Base-by-base conservation (phyloP, 2,113 vertebrate genomes). In the Diphyllodes magnificus region DNA sequence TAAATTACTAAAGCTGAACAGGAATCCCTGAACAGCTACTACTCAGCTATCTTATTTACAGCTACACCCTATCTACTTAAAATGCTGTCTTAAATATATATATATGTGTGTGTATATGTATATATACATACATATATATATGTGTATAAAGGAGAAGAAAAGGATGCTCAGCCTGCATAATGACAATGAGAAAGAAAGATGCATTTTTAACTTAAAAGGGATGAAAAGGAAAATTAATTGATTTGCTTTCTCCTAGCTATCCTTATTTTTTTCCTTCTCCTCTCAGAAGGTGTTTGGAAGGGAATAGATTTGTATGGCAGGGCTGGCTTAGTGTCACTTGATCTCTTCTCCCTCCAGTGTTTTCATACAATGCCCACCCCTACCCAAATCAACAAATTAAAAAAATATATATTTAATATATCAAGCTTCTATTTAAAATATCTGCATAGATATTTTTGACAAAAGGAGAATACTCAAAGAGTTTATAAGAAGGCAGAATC, bases 1-100 rank as follows among this genome's bases (percentile, higher is more conserved):
- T 96, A 97, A 97, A 92, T 96, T 95, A 96, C 89, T 93, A 65
- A 96, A 97, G 93, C 93, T 96, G 80, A 92, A 86, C 72, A 97
- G 88, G 88, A 88, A 86, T 81, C 86, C 94, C 92, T 94, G 85
- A 83, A 94, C 82, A 86, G 71, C 95, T 96, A 91, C 93, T 96
- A 97, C 91, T 82, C 97, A 91, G 83, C 95, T 95, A 88, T 65
- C 81, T 94, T 98, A 97, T 97, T 97, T 97, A 98, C 97, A 98
- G 86, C 88, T 82, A 84, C 44, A 95, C 40, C 27, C 17, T 61
- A 68, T 93, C 82, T 88, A 82, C 80, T 85, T 78, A 94, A 88
- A 73, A 95, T 64, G 88, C 63, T 51, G 91, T 80, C 96, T 96
- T 91, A 97, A 96, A 96, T 95, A 95, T 95, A 71, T 65, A 51